Evolutionary conservation across 2,113 vertebrate species (phyloP), one percentile per base, ranked within the genome.

Genomic region (Eleginops maclovinus): DNA sequence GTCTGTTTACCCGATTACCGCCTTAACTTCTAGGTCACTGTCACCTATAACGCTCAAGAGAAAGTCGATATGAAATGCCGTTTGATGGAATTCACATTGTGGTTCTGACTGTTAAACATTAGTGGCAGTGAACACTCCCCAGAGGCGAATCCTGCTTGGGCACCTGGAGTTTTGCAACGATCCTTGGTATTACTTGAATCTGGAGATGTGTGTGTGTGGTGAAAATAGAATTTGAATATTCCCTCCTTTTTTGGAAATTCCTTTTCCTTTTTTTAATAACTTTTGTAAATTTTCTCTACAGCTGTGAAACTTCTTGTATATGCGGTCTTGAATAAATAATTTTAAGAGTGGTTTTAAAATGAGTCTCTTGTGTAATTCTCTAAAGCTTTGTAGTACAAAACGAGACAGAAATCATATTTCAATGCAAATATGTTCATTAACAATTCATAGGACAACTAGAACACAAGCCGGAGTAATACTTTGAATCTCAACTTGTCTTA

Each of bases 111-210:
- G 63, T 17, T 13, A 44, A 44, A 71, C 24, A 66, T 59, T 47
- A 61, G 22, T 77, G 61, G 43, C 26, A 44, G 62, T 43, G 74
- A 83, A 85, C 70, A n/a, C 65, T 62, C 61, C 55, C 17, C 49
- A 12, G 66, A 74, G 55, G 28, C 61, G 26, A 61, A 75, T 79
- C 68, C 60, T 81, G 44, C 54, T 24, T 63, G 56, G 74, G 55
- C 72, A 77, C 70, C 60, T 70, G 78, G 51, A 79, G 74, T 80
- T 89, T 87, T 87, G 65, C 70, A 67, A 84, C 83, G 74, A 84
- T 80, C 73, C 77, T 89, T 92, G 86, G 80, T 84, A 89, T 92
- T 94, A 95, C 93, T 95, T 95, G 94, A 95, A 94, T 84, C 79
- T 77, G 58, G 56, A 84, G 86, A 67, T 41, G 46, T 82, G 72